Evolutionary conservation across 2,797 vertebrate genomes (phyloP), one percentile per base, ranked within the genome.

Genomic region (Esox masquinongy): DNA sequence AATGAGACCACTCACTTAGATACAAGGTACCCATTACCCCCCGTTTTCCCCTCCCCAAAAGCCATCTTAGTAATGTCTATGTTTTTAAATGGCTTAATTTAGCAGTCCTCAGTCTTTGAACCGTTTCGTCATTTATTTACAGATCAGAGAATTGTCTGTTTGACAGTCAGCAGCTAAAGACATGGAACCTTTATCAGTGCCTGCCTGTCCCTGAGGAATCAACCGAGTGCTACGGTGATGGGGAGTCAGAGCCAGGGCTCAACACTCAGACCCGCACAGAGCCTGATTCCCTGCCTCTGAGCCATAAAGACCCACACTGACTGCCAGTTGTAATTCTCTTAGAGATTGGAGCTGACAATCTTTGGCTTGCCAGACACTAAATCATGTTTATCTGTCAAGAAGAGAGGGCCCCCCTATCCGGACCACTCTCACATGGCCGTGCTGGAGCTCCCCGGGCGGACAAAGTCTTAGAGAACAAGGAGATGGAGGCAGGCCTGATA

Each of bases 371-470:
- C 92, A 90, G 89, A 85, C 90, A 85, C 85, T 85, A 91, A 92
- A 93, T 92, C 90, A 90, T 90, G 87, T 91, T 93, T 91, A 93
- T 94, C 91, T 91, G 90, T 88, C 84, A 85, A 79, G 79, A 86
- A 17, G 47, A 19, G 47, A 47, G 82, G 83, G 87, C 72, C 43
- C 73, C 83, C 82, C 76, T 73, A 80, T 36, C 80, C 73, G 76
- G 79, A 73, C 81, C 79, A 75, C 77, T 77, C 83, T 86, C 80
- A 81, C 83, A 77, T 74, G 39, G 79, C 79, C 81, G 82, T 79
- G 80, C 76, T 81, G 86, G 87, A 91, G 85, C 89, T 90, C 85
- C 80, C 82, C 50, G 77, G 68, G 81, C 80, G 77, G 84, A 86
- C 83, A 74, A 72, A 78, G 83, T 88, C 86, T 82, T 72, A 83